phyloP scores from a whole-genome alignment of 1,140 invertebrate species.

The Leptinotarsa lineolata region DNA sequence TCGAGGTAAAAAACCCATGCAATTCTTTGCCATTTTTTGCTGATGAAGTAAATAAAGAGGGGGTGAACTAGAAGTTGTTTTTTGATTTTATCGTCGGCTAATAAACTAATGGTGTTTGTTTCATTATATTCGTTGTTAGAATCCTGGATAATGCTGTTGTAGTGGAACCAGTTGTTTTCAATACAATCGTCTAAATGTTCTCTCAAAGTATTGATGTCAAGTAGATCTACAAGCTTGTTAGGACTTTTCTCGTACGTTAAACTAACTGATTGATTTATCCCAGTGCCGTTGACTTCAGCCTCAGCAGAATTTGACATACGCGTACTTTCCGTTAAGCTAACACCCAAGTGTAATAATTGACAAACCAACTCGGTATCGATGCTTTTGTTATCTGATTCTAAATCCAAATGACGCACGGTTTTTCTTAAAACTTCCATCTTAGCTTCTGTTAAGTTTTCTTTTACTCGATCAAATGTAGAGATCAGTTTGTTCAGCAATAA shows the following conservation, averaged over 20 bases:
- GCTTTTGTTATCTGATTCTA: neutral
- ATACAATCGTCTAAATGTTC: constrained; percentile 40
- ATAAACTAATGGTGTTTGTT: constrained; percentile 28
- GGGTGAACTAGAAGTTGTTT: constrained; percentile 36
- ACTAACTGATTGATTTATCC: too few relatives aligned
- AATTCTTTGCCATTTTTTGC: constrained; percentile 32
- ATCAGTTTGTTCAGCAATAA: constrained; percentile 19
- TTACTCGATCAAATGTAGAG: neutral
- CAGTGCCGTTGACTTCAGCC: too few relatives aligned
- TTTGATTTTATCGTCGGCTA: constrained; percentile 29
- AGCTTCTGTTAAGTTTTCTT: neutral
- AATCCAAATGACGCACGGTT: constrained; percentile 26
- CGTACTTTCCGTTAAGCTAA: constrained; percentile 18
- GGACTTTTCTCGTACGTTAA: neutral
- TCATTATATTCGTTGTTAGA: constrained; percentile 30
- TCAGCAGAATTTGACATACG: neutral
- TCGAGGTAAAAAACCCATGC: constrained; percentile 34
- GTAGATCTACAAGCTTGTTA: constrained; percentile 21
- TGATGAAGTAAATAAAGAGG: constrained; percentile 35
- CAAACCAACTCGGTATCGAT: constrained; percentile 33
- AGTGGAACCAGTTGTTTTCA: constrained; percentile 25
- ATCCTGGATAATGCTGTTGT: constrained; percentile 38
- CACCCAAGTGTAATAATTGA: constrained; percentile 35
- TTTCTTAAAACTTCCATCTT: constrained; percentile 22
- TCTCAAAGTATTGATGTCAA: constrained; percentile 21